Base-by-base conservation (phyloP, 2,888 invertebrate species). In the Tolmerus cingulatus region DNA sequence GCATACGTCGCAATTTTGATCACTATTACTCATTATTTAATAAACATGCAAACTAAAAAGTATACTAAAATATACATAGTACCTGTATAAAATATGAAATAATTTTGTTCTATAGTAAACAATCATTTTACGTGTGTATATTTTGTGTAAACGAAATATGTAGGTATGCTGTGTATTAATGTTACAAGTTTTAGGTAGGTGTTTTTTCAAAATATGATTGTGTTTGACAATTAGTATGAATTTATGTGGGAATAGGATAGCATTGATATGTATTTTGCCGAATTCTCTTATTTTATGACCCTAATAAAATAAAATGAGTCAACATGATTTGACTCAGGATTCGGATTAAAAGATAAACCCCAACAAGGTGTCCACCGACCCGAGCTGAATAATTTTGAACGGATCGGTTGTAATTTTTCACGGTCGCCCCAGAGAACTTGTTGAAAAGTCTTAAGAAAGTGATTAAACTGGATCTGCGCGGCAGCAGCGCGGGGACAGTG, bases 371-470 rank as follows among this genome's bases (percentile, higher is more conserved):
- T 8, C 37, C 46, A 12, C 51, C 51, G 34, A 16, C 16, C 16
- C 46, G 16, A 51, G 19, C 19, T 46, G 34, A 57, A 55, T 37
- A 37, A 66, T n/a, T 37, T 66, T 37, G 19, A 82, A 66, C 16
- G 37, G 57, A 82, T 79, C 19, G 34, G 57, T 14, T 37, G 19
- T 40, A 66, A 82, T 82, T 82, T 57, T 82, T 74, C 46, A 85
- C 19, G 85, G 30, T 27, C 37, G 8, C 74, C 74, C 34, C 7
- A 37, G 27, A 57, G 55, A 86, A 46, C 34, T 23, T 77, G 86
- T 57, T 78, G 77, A 86, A 86, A 86, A 23, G 55, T 40, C 23
- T 14, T 57, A 40, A 78, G 77, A 77, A 86, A 86, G 57, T 78
- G 77, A 86, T 86, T 51, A 77, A 77, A 78, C 57, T 57, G 43